Percentiles rank a stretch among this genome's conserved stretches.
Evolutionary conservation across 2,888 invertebrate species (phyloP).

Genomic region (Boloria euphrosyne): DNA sequence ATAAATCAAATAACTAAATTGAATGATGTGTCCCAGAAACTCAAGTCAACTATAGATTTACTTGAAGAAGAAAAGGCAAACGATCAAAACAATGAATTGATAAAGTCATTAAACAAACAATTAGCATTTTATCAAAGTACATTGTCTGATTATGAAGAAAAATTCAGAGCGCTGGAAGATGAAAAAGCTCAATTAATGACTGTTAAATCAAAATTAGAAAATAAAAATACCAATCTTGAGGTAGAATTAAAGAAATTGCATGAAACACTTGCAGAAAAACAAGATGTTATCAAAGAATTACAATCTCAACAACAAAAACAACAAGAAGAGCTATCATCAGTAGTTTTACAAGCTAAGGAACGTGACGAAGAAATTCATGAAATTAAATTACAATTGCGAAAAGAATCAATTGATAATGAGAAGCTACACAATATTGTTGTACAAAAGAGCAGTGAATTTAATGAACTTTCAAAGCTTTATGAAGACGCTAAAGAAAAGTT

Average conservation of each 20-base stretch:
- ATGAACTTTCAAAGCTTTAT: slow-evolving; percentile 74
- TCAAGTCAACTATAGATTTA: slow-evolving; percentile 75
- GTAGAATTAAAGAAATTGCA: slow-evolving; percentile 67
- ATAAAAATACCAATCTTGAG: slow-evolving; percentile 59
- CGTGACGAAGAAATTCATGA: slow-evolving; percentile 81
- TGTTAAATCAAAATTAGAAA: slow-evolving; percentile 61
- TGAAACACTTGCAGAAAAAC: slow-evolving; percentile 70
- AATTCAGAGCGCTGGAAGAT: slow-evolving; percentile 68
- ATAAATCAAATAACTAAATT: slow-evolving; percentile 80
- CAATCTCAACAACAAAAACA: slow-evolving; percentile 74
- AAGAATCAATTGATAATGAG: slow-evolving; percentile 84
- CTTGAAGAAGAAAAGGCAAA: slow-evolving; percentile 76
- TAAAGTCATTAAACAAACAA: slow-evolving; percentile 80
- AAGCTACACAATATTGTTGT: slow-evolving; percentile 83
- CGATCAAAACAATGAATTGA: slow-evolving; percentile 76
- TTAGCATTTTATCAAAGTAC: slow-evolving; percentile 71
- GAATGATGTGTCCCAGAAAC: slow-evolving; percentile 76
- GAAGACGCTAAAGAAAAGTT: slow-evolving; percentile 69
- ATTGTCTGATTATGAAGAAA: slow-evolving; percentile 66
- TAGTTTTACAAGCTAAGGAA: slow-evolving; percentile 75
- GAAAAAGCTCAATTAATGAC: slow-evolving; percentile 66
- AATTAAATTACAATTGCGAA: slow-evolving; percentile 77
- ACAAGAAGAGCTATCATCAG: slow-evolving; percentile 70
- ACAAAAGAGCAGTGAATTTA: slow-evolving; percentile 73
- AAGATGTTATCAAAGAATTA: slow-evolving; percentile 70